Evolutionary conservation across 2,797 vertebrate species (phyloP).

Genomic region (Fistularia tabacaria): DNA sequence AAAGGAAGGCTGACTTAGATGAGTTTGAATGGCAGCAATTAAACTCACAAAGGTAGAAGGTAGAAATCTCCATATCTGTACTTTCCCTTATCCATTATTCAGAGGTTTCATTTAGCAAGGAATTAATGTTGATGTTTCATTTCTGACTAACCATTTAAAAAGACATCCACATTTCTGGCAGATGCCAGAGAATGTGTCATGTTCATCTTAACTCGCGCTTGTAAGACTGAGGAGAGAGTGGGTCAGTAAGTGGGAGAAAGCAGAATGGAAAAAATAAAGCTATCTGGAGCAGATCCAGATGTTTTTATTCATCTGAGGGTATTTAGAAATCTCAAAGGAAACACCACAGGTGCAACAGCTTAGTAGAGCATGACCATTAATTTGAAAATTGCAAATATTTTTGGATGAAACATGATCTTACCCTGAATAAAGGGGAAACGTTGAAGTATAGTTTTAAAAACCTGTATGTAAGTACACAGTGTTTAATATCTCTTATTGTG

Average conservation of each 20-base stretch:
- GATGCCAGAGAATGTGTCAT: slow-evolving; percentile 62
- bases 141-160: slow-evolving; percentile 67
- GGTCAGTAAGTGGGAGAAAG: slow-evolving; percentile 28
- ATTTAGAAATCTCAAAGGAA: slow-evolving; percentile 59
- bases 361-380: slow-evolving; percentile 33
- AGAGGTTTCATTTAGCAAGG: slow-evolving; percentile 68
- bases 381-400: slow-evolving; percentile 33
- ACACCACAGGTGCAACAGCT: slow-evolving; percentile 59
- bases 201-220: slow-evolving; percentile 64
- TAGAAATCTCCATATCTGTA: slow-evolving; percentile 70
- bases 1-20: slow-evolving; percentile 51
- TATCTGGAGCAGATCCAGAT: slow-evolving; percentile 39
- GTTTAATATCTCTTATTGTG: too few relatives aligned
- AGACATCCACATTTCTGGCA: slow-evolving; percentile 68
- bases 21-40: slow-evolving; percentile 71
- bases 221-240: slow-evolving; percentile 50
- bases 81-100: slow-evolving; percentile 76
- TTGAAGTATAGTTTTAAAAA: too few relatives aligned
- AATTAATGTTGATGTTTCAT: slow-evolving; percentile 77
- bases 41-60: slow-evolving; percentile 71
- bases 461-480: too few relatives aligned
- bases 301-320: slow-evolving; percentile 57
- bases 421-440: too few relatives aligned
- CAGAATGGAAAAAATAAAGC: slow-evolving; percentile 24
- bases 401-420: slow-evolving; percentile 24